These are phyloP conservation scores for Triplophysa rosa DNA, from an alignment of 2,113 vertebrate genomes.

Conservation along the genomic window DNA sequence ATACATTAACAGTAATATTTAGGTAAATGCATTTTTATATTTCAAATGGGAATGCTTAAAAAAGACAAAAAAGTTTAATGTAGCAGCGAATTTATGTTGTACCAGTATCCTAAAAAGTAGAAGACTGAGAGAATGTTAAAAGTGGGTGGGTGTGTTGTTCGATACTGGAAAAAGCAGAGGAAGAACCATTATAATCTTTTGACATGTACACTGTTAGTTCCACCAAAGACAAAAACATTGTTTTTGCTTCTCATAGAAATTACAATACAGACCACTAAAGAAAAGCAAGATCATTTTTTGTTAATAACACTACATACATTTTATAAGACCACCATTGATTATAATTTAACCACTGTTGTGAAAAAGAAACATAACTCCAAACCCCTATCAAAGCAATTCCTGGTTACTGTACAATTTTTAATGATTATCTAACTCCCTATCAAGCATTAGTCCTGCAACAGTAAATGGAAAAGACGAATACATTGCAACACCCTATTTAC, in stretches of 20 bases:
- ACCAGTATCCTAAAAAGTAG: conserved; percentile 17
- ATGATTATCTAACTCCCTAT: conserved; percentile 85
- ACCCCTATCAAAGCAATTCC: conserved; percentile 74
- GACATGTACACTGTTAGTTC: conserved; percentile 19
- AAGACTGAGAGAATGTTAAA: conserved; percentile 26
- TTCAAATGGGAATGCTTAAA: conserved; percentile 61
- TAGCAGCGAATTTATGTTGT: conserved; percentile 37
- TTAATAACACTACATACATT: conserved; percentile 84
- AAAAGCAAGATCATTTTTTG: conserved; percentile 67
- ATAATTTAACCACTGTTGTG: conserved; percentile 83
- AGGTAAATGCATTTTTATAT: conserved; percentile 39
- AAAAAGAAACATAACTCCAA: conserved; percentile 74
- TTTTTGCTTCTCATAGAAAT: conserved; percentile 57
- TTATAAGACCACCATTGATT: conserved; percentile 86
- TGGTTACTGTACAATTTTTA: conserved; percentile 90
- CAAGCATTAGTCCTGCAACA: conserved; percentile 91
- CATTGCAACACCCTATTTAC: conserved; percentile 97
- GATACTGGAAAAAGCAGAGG: conserved; percentile 22
- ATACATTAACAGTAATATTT: conserved; percentile 38
- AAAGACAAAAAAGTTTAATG: conserved; percentile 31
- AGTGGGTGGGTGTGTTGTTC: conserved; percentile 12
- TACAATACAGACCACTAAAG: conserved; percentile 69
- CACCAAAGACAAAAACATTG: conserved; percentile 56
- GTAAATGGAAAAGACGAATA: conserved; percentile 89
- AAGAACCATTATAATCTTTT: not conserved